Percentiles rank a stretch among this genome's conserved stretches.
These are phyloP conservation scores for Nomada lathburiana DNA, from an alignment of 2,888 invertebrate genomes.

Conservation along the genomic window DNA sequence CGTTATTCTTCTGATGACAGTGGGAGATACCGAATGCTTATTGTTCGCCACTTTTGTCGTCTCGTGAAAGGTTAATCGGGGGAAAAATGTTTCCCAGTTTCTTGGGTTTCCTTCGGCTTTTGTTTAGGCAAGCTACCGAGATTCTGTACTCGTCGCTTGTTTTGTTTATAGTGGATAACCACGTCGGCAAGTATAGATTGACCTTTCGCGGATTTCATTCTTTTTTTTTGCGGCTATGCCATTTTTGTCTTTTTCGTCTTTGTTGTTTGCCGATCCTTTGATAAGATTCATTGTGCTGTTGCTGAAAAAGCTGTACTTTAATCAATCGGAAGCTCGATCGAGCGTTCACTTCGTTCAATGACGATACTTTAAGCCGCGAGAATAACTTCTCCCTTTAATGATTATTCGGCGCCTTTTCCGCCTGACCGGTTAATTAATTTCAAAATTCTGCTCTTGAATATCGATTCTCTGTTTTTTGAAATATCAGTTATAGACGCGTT, in stretches of 20 bases:
- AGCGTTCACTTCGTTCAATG: background rate
- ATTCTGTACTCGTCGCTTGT: too few species aligned
- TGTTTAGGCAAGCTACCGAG: too few species aligned
- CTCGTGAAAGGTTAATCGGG: background rate
- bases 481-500: background rate
- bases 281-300: too few species aligned
- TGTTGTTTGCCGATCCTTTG: too few species aligned
- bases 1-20: background rate
- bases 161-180: background rate
- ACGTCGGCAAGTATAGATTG: too few species aligned
- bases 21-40: constrained; percentile 24
- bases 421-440: constrained; percentile 22
- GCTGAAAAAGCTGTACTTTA: background rate
- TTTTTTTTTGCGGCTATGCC: background rate
- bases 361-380: background rate
- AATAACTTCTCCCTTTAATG: background rate
- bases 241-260: too few species aligned
- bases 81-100: background rate
- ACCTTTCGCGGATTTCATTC: background rate
- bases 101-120: too few species aligned
- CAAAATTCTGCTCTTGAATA: background rate
- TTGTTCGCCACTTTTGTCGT: background rate
- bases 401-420: background rate
- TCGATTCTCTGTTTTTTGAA: background rate
- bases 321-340: background rate